Percentiles rank a stretch among this genome's conserved stretches.
Evolutionary conservation across 2,113 vertebrate genomes (phyloP).

Genomic region (Percina caprodes): DNA sequence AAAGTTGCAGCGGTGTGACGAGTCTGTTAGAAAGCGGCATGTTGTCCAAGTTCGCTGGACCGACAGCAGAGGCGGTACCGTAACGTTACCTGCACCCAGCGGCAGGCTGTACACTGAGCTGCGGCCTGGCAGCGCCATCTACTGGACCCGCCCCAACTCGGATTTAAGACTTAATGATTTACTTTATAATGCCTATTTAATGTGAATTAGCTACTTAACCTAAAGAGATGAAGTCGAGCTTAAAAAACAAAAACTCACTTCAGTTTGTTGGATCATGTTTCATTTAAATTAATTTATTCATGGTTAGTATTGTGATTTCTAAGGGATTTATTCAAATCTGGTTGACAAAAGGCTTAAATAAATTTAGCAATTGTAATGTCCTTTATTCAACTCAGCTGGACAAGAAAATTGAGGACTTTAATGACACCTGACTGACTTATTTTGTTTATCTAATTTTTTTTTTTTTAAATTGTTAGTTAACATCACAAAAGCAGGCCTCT

Average conservation of each 20-base stretch:
- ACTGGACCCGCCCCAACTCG: background rate
- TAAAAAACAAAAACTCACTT: background rate
- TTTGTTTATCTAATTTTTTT: too few species aligned
- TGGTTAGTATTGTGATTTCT: background rate
- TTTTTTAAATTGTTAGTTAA: too few species aligned
- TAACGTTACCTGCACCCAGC: slow-evolving; percentile 55
- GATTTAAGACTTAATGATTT: background rate
- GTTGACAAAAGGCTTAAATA: background rate
- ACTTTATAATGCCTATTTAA: background rate
- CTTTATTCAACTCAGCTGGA: background rate
- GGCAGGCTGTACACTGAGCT: rapidly evolving
- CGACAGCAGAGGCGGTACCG: slow-evolving; percentile 70
- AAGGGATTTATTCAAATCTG: background rate
- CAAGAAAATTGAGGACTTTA: background rate
- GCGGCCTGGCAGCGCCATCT: slow-evolving; percentile 56
- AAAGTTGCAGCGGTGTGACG: slow-evolving; percentile 58
- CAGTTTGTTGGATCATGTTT: background rate
- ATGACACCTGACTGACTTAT: background rate
- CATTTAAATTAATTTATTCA: background rate
- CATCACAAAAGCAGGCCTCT: too few species aligned
- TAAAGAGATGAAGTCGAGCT: background rate
- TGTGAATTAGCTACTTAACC: background rate
- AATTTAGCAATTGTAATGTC: too few species aligned
- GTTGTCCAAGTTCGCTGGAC: slow-evolving; percentile 60
- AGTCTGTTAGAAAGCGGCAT: slow-evolving; percentile 37